Conservation (phyloP, 2,797 vertebrate genomes). For the Zalophus californianus region DNA sequence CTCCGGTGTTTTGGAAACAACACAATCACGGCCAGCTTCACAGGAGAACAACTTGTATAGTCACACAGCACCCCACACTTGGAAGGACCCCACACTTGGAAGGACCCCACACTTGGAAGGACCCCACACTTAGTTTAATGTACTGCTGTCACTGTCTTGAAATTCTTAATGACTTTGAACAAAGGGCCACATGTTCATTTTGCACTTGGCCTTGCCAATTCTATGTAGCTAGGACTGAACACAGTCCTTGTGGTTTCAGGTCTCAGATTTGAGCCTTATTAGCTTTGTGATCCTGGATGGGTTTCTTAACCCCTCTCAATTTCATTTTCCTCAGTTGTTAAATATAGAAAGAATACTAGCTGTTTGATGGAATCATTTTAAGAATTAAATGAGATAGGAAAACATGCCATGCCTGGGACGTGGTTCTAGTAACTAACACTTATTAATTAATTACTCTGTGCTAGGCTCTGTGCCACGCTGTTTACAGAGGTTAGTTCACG, state of each 20-base stretch:
- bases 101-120: background rate
- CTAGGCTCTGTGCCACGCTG: background rate
- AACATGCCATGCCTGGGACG: background rate
- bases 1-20: background rate
- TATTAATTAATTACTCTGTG: background rate
- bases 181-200: background rate
- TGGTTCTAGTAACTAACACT: background rate
- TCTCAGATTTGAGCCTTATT: background rate
- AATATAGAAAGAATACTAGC: background rate
- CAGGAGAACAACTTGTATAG: background rate
- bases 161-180: background rate
- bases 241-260: background rate
- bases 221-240: background rate
- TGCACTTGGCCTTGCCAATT: background rate
- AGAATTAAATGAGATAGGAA: slow-evolving; percentile 43
- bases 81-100: background rate
- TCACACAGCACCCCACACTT: background rate
- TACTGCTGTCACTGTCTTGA: background rate
- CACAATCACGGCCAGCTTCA: background rate
- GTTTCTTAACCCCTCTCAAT: background rate
- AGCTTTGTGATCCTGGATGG: background rate
- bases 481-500: background rate
- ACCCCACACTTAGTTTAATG: background rate
- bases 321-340: background rate
- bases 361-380: background rate